Evolutionary conservation across 2,888 invertebrate species (phyloP), one percentile per base, ranked within the genome.

Genomic region (Prenolepis imparis): DNA sequence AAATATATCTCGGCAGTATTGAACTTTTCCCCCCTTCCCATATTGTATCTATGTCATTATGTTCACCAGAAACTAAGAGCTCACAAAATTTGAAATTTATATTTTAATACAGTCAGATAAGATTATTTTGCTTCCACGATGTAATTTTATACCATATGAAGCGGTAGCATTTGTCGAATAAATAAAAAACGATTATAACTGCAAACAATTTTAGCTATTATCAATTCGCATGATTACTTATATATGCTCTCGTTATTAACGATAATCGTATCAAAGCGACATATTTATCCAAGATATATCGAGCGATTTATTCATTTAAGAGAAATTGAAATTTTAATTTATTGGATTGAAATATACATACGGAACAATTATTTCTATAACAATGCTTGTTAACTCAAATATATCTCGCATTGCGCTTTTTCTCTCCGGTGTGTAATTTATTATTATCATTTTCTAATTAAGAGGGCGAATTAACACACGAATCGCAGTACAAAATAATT

Each of bases 41-140:
- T 24, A 24, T 24, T 52, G 55, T 24, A 77, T 39, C 9, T 36
- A 15, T 5, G 1, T 3, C 55, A 5, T 52, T n/a, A 59, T n/a
- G n/a, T 78, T 78, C n/a, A 77, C 39, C 28, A 15, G 4, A 24
- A 32, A 36, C n/a, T 48, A 57, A 78, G 32, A 78, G 15, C 28
- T 55, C n/a, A 21, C 8, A 0, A 57, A 67, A 57, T 41, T 41
- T 32, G n/a, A 52, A 68, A 12, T 41, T 48, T 78, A 66, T 12
- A 1, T 67, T 41, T 68, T 68, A 68, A 78, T 41, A 28, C 24
- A 18, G 28, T 0, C 18, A 36, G 11, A 36, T 6, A 11, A 21
- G 36, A 52, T 75, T 39, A 64, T 44, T 44, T 28, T 44, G n/a
- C 6, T n/a, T 5, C 15, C 32, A 36, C 3, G 5, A 32, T 39